Base-by-base conservation (phyloP, 64 coral and sea anemone species). In the Montipora capricornis region DNA sequence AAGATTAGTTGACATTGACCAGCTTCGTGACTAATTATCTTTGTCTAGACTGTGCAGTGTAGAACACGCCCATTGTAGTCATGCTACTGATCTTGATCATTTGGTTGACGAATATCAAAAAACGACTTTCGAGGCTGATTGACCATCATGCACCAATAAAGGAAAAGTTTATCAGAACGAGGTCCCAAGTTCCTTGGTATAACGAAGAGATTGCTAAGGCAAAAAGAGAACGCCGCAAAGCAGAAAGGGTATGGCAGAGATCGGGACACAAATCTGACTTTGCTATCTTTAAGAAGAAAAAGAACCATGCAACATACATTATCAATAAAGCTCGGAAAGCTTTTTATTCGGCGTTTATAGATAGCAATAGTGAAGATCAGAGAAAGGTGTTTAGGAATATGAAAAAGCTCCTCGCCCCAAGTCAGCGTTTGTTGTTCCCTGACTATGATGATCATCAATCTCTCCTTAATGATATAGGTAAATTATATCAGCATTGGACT, bases 181-280 rank as follows among this genome's bases (percentile, higher is more conserved):
- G 37, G 37, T 37, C 37, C 37, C 94, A 85, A 62, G 94, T 91
- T 79, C 89, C 64, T 53, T 91, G 88, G 81, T 95, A 87, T 66
- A 91, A 83, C 47, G 80, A 91, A 55, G 79, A 95, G 73, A 95
- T 95, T 73, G 71, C 87, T n/a, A 80, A 87, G 93, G 87, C 93
- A 37, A 87, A 89, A 74, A 90, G 89, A 68, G 74, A 91, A 59
- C 79, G 94, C 47, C 88, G 81, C 44, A 91, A 87, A 80, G 88
- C 78, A 58, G 88, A 95, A 80, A 95, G 75, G 87, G 83, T 80
- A 49, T 95, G 82, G 75, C 73, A 75, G 46, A 90, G 70, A 74
- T 78, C 82, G 75, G 91, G 70, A 83, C 77, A 68, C 59, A 82
- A 81, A 80, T 70, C 75, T 69, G 89, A 95, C 83, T 91, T 80